These are phyloP conservation scores for Epizoanthus rinbou DNA, from an alignment of 92 coral and sea anemone genomes.

Conservation along the genomic window DNA sequence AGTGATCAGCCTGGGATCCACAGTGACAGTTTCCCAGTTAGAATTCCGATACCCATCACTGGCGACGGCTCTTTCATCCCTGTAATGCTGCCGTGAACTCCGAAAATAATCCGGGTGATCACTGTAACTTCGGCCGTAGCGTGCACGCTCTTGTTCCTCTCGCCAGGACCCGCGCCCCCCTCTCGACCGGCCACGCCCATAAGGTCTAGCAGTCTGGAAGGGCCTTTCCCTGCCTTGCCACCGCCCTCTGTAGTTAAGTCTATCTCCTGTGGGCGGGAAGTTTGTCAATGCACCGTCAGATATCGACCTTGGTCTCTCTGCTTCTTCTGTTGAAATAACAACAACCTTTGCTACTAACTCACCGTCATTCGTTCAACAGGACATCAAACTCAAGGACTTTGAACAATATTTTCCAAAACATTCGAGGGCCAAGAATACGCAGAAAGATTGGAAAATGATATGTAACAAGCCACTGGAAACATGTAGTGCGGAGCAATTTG, in stretches of 20 bases:
- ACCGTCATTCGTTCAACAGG: neutral
- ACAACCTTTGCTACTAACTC: neutral
- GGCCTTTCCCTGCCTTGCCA: neutral
- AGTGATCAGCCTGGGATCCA: constrained; percentile 24
- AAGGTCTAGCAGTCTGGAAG: neutral
- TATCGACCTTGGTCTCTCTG: constrained; percentile 15
- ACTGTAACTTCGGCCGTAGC: constrained; percentile 35
- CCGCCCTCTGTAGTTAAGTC: neutral
- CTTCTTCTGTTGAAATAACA: constrained; percentile 12
- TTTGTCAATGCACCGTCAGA: constrained; percentile 1
- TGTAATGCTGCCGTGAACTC: constrained; percentile 7
- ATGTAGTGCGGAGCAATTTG: too few species aligned
- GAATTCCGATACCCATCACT: constrained; percentile 38
- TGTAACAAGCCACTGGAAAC: too few species aligned
- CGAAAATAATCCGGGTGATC: constrained; percentile 25
- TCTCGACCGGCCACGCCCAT: constrained; percentile 17
- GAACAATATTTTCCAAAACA: too few species aligned
- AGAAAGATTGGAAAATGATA: too few species aligned
- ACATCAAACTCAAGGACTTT: too few species aligned
- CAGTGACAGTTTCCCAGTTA: constrained; percentile 38
- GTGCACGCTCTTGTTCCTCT: constrained; percentile 1
- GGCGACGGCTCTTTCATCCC: constrained; percentile 23
- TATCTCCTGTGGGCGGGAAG: neutral
- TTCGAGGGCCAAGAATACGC: too few species aligned
- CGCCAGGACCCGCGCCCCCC: constrained; percentile 1